Evolutionary conservation across 2,113 vertebrate genomes (phyloP).

Genomic region (Charadrius vociferus): DNA sequence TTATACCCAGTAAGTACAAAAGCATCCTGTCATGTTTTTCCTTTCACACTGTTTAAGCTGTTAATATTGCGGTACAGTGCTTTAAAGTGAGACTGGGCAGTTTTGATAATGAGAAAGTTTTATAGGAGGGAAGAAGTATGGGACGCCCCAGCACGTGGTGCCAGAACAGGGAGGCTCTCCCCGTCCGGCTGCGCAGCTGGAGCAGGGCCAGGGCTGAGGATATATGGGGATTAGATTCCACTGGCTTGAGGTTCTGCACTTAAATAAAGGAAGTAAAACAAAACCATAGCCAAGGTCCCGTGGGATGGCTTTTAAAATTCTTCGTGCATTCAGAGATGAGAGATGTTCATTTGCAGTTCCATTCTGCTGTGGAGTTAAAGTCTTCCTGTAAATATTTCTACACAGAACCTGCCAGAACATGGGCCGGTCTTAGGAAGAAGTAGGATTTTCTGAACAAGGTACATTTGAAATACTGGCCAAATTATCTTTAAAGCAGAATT

Average conservation of each 20-base stretch:
- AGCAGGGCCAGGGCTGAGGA: background rate
- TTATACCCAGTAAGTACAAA: background rate
- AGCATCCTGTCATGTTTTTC: background rate
- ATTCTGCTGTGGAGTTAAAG: background rate
- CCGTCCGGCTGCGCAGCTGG: rapidly evolving
- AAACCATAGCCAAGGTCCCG: background rate
- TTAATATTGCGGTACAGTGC: background rate
- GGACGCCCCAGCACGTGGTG: background rate
- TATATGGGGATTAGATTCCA: background rate
- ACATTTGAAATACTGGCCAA: background rate
- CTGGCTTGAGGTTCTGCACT: background rate
- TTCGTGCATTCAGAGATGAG: background rate
- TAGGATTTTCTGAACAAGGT: background rate
- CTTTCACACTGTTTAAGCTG: background rate
- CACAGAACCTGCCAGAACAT: background rate
- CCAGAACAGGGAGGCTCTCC: background rate
- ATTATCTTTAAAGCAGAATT: background rate
- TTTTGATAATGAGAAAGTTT: background rate
- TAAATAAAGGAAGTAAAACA: background rate
- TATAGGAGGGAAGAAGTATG: background rate
- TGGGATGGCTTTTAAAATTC: background rate
- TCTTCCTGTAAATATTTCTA: background rate
- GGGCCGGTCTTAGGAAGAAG: background rate
- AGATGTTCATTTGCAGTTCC: background rate
- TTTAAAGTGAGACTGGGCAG: background rate